phyloP scores from a whole-genome alignment of 1,140 invertebrate species.

The Nasonia vitripennis region DNA sequence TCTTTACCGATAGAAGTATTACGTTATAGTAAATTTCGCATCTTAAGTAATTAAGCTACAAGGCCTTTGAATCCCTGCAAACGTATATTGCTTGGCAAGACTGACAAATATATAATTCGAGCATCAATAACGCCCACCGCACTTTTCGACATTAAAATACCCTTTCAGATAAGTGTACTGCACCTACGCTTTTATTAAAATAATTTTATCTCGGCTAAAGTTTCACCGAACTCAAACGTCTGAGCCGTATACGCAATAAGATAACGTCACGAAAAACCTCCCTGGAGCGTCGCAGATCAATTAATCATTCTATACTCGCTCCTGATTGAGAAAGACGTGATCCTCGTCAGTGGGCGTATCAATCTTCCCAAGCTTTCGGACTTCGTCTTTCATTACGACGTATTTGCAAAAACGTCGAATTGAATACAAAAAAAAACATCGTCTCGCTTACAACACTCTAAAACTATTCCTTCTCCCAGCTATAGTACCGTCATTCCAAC shows the following conservation, averaged over 20 bases:
- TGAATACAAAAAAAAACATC: no score
- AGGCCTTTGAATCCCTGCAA: no score
- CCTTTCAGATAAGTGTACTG: not conserved
- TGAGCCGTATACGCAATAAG: no score
- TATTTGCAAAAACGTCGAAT: not conserved
- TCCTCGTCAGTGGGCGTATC: not conserved
- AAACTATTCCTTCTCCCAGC: not conserved
- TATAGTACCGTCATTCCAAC: not conserved
- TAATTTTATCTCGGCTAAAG: not conserved
- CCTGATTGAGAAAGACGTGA: not conserved
- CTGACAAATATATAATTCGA: not conserved
- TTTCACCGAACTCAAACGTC: not conserved
- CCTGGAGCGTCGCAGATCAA: not conserved
- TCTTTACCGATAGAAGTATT: no score
- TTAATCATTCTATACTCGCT: not conserved
- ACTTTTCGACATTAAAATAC: not conserved
- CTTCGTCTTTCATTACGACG: not conserved
- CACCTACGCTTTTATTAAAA: not conserved
- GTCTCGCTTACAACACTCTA: not conserved
- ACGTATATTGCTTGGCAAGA: not conserved
- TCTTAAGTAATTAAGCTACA: no score
- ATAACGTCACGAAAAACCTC: not conserved
- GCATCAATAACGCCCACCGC: not conserved
- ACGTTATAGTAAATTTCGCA: no score
- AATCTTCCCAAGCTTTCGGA: not conserved